These are phyloP conservation scores for Pogona vitticeps DNA, from an alignment of 2,113 vertebrate genomes.

Conservation along the genomic window DNA sequence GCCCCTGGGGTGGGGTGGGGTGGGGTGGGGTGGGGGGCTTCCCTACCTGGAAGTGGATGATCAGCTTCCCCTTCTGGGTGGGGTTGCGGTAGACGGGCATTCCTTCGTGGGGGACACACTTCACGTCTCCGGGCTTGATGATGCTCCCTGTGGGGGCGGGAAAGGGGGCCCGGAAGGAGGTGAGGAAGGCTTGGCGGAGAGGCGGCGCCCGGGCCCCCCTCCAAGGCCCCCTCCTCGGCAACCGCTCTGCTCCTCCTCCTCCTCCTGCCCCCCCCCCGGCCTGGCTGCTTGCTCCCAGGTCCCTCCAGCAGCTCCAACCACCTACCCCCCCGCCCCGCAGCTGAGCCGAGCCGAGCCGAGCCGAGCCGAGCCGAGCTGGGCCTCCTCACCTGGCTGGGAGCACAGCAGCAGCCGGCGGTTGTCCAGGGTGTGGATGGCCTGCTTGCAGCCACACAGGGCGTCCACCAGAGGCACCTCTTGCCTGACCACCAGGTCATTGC, in stretches of 20 bases:
- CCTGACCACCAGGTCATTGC: slow-evolving; percentile 55
- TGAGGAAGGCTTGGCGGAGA: not conserved
- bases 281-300: no score
- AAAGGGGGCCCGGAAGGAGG: no score
- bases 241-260: no score
- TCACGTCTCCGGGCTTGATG: slow-evolving; percentile 67
- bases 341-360: not conserved
- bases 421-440: slow-evolving; percentile 69
- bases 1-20: no score
- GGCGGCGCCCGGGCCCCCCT: not conserved
- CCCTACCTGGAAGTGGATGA: slow-evolving; percentile 71
- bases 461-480: slow-evolving; percentile 71
- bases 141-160: slow-evolving; percentile 51
- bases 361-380: no score
- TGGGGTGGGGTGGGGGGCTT: not conserved
- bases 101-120: slow-evolving; percentile 70
- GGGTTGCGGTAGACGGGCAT: slow-evolving; percentile 70
- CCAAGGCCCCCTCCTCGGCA: no score
- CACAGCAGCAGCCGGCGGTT: slow-evolving; percentile 66
- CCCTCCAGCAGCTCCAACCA: no score
- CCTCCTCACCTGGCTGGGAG: slow-evolving; percentile 59
- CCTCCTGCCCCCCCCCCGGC: no score
- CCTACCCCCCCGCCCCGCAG: not conserved
- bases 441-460: slow-evolving; percentile 68
- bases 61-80: slow-evolving; percentile 68